These are phyloP conservation scores for Ferdinandea cuprea DNA, from an alignment of 2,888 invertebrate species.

Conservation along the genomic window DNA sequence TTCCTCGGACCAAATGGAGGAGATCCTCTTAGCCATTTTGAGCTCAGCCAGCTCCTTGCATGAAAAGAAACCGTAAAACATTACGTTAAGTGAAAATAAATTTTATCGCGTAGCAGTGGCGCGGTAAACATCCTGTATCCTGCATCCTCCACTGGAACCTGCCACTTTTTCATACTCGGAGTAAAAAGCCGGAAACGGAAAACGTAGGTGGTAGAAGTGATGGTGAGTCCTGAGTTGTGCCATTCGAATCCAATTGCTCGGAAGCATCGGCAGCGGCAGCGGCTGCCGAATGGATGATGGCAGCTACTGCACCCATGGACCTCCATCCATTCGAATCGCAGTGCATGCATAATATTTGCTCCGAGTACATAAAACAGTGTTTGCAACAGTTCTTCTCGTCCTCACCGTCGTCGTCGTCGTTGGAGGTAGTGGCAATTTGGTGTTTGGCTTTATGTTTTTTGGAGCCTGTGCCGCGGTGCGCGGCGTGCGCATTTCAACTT, in stretches of 20 bases:
- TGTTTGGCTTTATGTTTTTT: slow-evolving; percentile 56
- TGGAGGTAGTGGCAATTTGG: slow-evolving; percentile 51
- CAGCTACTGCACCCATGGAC: slow-evolving; percentile 12
- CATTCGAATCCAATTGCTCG: slow-evolving; percentile 70
- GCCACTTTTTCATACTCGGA: slow-evolving; percentile 65
- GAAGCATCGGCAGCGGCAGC: slow-evolving; percentile 26
- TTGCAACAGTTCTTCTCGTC: slow-evolving; percentile 45
- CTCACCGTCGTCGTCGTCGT: neutral
- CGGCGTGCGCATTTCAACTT: slow-evolving; percentile 24
- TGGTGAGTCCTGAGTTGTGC: slow-evolving; percentile 7
- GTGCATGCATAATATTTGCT: slow-evolving; percentile 59
- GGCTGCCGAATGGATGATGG: slow-evolving; percentile 6
- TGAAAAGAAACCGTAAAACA: slow-evolving; percentile 67
- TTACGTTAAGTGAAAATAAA: slow-evolving; percentile 74
- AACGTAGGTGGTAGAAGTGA: slow-evolving; percentile 26
- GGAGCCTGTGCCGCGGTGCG: neutral
- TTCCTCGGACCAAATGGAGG: slow-evolving; percentile 26
- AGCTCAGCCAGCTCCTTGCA: slow-evolving; percentile 39
- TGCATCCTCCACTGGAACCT: neutral
- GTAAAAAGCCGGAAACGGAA: slow-evolving; percentile 69
- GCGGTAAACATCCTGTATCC: slow-evolving; percentile 69
- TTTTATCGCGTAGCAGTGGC: slow-evolving; percentile 62
- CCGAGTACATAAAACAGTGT: slow-evolving; percentile 52
- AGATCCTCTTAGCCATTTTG: neutral
- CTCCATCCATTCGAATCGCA: slow-evolving; percentile 4